Evolutionary conservation across 2,113 vertebrate genomes (phyloP), one percentile per base, ranked within the genome.

Genomic region (Dasypus novemcinctus): DNA sequence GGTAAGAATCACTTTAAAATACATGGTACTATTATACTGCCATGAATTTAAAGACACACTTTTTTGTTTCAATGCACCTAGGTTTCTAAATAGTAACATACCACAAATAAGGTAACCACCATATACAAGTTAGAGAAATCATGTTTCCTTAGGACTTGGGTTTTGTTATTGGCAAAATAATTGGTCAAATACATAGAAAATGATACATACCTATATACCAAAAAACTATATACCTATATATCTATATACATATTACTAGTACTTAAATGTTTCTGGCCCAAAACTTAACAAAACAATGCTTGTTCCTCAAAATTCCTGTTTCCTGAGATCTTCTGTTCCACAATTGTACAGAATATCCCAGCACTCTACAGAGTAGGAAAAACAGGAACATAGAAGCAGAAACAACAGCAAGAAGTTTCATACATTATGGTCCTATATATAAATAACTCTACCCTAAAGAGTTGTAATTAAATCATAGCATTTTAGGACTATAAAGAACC

Each of bases 241-340:
- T 46, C 43, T 81, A 52, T 23, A 69, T 10, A 41, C 23, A 38
- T 49, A 54, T 66, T 21, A 33, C 29, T 9, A 74, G 18, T 46
- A 76, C 14, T 92, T 83, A 87, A 74, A 84, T 88, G 74, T 63
- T 85, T 89, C 68, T 64, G 43, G 75, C 36, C 27, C 27, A 3
- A 83, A 75, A 81, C 90, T 91, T 93, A 95, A 95, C 29, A 71
- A 81, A 88, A 82, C 27, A 63, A 80, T 25, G 23, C 72, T 72
- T 15, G 72, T 79, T 87, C 33, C 13, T 78, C 54, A 69, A 86
- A 90, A 91, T 74, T 79, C 25, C 46, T 57, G 11, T 75, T 83
- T 87, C 23, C 59, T 71, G n/a, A 68, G 74, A 68, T 74, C 43
- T 72, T 93, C 63, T 17, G 0, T 87, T 87, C 38, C 36, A 71